phyloP scores from a whole-genome alignment of 1,140 invertebrate species.

The Sitophilus oryzae region DNA sequence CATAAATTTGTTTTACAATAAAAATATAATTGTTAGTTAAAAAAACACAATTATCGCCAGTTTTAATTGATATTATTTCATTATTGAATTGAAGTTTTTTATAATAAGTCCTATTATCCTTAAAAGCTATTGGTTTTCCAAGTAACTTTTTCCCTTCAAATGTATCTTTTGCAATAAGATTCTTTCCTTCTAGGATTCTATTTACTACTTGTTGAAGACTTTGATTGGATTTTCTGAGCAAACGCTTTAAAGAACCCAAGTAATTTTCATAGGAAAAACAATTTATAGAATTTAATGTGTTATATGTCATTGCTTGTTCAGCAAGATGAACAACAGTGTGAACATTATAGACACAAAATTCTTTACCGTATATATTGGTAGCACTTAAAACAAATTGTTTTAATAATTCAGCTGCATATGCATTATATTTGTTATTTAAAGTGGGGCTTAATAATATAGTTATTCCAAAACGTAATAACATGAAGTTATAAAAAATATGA shows the following conservation, averaged over 20 bases:
- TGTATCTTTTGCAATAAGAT: too few relatives aligned
- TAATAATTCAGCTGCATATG: conserved; percentile 17
- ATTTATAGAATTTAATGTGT: conserved; percentile 11
- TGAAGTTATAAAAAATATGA: conserved; percentile 10
- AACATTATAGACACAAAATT: conserved; percentile 21
- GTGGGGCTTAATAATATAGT: conserved; percentile 19
- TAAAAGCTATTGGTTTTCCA: too few relatives aligned
- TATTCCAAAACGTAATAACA: conserved; percentile 12
- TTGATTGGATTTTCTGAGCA: conserved; percentile 11
- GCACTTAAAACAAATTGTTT: conserved; percentile 15
- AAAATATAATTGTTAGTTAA: too few relatives aligned
- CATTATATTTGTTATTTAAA: too few relatives aligned
- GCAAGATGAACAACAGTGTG: conserved; percentile 20
- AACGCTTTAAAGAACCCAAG: conserved; percentile 4
- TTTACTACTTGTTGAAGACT: too few relatives aligned
- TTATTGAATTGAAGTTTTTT: too few relatives aligned
- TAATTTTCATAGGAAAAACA: conserved; percentile 20
- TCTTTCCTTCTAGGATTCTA: too few relatives aligned
- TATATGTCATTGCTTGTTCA: conserved; percentile 15
- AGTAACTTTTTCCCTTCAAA: too few relatives aligned
- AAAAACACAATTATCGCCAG: too few relatives aligned
- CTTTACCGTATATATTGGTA: conserved; percentile 19
- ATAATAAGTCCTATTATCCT: too few relatives aligned
- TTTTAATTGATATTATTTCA: too few relatives aligned
- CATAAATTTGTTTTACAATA: too few relatives aligned